Base-by-base conservation (phyloP, 92 coral and sea anemone genomes). In the Heliopora coerulea region DNA sequence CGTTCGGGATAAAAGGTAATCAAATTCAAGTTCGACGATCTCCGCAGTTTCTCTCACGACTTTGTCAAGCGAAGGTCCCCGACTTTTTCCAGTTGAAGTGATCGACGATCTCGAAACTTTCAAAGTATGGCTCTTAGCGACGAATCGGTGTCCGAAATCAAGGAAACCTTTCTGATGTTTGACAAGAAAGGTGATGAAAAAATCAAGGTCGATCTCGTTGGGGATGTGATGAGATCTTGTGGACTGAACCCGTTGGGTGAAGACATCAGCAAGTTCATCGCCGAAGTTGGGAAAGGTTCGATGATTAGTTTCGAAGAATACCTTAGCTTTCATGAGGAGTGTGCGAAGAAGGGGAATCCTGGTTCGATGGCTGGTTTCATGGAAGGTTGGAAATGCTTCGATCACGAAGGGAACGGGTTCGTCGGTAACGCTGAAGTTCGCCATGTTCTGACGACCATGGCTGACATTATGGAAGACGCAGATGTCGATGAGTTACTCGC, bases 331-430 rank as follows among this genome's bases (percentile, higher is more conserved):
- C 91, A 85, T 74, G 73, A 84, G 18, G 96, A 92, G 59, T 86
- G 84, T 74, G 46, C 75, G 57, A 87, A 78, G 67, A 92, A 86
- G 54, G 84, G 87, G 1, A 89, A 88, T 5, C 87, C 91, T 14
- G 96, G 83, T 46, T 15, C 77, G 26, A 67, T 88, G 14, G 97
- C 86, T 54, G 97, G 88, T 37, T 92, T 92, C 81, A 78, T 92
- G 29, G 97, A 92, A 77, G 97, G 89, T 8, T 87, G 91, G 74
- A 92, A 89, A 65, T 90, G 89, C 13, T 92, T 89, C 65, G 97
- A 92, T 70, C 97, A 91, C 20, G 97, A 92, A 31, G 91, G 91
- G 9, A 75, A 88, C 18, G 97, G 97, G 12, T 82, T 81, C 13
- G 91, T 92, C 18, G 96, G 88, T 77, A 88, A 86, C 1, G 96